phyloP scores from a whole-genome alignment of 2,888 invertebrate species.

The Lobophora halterata region DNA sequence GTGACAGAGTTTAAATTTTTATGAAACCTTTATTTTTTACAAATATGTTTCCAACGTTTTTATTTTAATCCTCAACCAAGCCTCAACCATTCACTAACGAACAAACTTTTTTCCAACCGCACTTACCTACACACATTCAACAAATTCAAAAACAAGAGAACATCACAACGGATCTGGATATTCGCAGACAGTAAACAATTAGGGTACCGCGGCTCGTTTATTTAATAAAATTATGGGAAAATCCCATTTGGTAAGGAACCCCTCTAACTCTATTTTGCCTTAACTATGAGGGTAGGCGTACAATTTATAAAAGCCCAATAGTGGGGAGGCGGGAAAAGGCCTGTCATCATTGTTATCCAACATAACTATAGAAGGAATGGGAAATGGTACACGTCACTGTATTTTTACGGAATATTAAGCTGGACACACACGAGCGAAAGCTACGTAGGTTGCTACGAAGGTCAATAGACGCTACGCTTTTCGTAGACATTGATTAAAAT shows the following conservation, averaged over 20 bases:
- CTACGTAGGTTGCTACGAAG: conserved; percentile 12
- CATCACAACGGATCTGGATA: conserved; percentile 36
- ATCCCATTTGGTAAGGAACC: conserved; percentile 66
- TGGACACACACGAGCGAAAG: conserved; percentile 15
- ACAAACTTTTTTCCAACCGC: conserved; percentile 41
- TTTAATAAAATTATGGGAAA: conserved; percentile 73
- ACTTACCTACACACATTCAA: conserved; percentile 28
- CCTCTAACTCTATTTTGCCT: conserved; percentile 65
- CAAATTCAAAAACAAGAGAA: conserved; percentile 33
- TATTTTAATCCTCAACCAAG: too few species aligned
- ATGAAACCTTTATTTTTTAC: conserved; percentile 1
- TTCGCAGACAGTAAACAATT: conserved; percentile 56
- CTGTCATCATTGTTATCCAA: conserved; percentile 71
- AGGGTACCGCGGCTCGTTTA: conserved; percentile 53
- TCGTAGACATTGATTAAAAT: too few species aligned
- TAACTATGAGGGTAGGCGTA: conserved; percentile 62
- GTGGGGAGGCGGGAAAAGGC: conserved; percentile 71
- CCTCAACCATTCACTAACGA: conserved; percentile 47
- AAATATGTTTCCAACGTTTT: neutral
- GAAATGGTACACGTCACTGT: conserved; percentile 67
- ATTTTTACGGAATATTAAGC: conserved; percentile 52
- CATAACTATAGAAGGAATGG: conserved; percentile 64
- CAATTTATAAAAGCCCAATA: conserved; percentile 72
- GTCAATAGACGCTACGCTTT: conserved; percentile 10
- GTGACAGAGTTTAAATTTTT: too few species aligned